Evolutionary conservation across 1,140 invertebrate species (phyloP), one percentile per base, ranked within the genome.

Genomic region (Heliconius himera): DNA sequence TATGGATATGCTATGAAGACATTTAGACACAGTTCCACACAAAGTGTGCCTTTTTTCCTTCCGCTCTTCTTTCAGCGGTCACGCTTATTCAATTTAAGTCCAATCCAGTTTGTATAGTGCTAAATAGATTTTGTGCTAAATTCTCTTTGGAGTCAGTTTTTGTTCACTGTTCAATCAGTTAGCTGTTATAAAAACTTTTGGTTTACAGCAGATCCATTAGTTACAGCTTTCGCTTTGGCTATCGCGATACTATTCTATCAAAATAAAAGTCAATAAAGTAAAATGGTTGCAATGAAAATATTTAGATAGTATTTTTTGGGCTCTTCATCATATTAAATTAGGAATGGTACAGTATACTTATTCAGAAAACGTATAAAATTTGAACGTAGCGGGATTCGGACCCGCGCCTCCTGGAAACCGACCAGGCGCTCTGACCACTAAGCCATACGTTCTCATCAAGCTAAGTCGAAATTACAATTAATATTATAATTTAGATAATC

Each of bases 51-150:
- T 49, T 18, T 49, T 16, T 18, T 18, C 3, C 46, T 5, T 18
- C 13, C 46, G 3, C 22, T 26, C 22, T 2, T 11, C 56, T 11
- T 66, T 1, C 8, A 66, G 11, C 56, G 56, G 11, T 29, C 22
- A 29, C 11, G 11, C 3, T 66, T 66, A 66, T 66, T 26, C n/a
- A 26, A 66, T 66, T 26, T 1, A 22, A 66, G 22, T 13, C 22
- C 56, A 66, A 13, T 3, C 22, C 54, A 9, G 8, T 60, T n/a
- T 60, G n/a, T n/a, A 60, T n/a, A 22, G 54, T 1, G 8, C 20
- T n/a, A 60, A 60, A 60, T 60, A n/a, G 54, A 60, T 60, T 60
- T 60, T n/a, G n/a, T n/a, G 54, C 54, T 60, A 60, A 60, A 60
- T 26, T 66, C 11, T 66, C 22, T 66, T 66, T 26, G 22, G 4